Evolutionary conservation across 2,888 invertebrate species (phyloP).

Genomic region (Ypsolopha scabrella): DNA sequence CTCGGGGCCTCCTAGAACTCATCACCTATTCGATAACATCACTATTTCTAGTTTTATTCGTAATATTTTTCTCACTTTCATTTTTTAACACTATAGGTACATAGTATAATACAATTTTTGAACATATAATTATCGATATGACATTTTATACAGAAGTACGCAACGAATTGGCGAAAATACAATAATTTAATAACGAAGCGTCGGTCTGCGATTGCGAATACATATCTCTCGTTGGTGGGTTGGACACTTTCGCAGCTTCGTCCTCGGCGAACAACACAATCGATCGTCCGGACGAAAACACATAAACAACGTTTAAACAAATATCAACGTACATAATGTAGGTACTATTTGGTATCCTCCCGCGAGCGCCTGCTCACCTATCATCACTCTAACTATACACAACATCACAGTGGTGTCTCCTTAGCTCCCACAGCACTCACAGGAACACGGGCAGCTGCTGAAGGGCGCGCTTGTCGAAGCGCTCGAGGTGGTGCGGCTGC

Average conservation of each 20-base stretch:
- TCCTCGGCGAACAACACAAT: slow-evolving; percentile 27
- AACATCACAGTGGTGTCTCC: slow-evolving; percentile 45
- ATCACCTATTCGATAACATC: slow-evolving; percentile 60
- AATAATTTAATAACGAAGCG: slow-evolving; percentile 58
- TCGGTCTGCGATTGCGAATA: slow-evolving; percentile 45
- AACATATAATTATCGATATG: slow-evolving; percentile 70
- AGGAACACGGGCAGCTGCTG: slow-evolving; percentile 67
- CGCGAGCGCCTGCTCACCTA: slow-evolving; percentile 27
- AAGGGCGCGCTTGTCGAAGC: slow-evolving; percentile 63
- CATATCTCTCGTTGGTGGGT: slow-evolving; percentile 33
- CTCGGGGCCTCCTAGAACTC: slow-evolving; percentile 54
- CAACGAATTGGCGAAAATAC: slow-evolving; percentile 63
- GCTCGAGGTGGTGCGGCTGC: slow-evolving; percentile 50
- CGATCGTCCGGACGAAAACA: slow-evolving; percentile 51
- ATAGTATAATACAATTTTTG: slow-evolving; percentile 67
- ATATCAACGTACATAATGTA: slow-evolving; percentile 47
- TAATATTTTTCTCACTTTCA: slow-evolving; percentile 68
- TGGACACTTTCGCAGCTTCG: slow-evolving; percentile 9
- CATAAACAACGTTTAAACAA: slow-evolving; percentile 54
- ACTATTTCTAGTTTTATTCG: slow-evolving; percentile 64
- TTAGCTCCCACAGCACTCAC: slow-evolving; percentile 35
- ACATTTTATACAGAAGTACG: slow-evolving; percentile 65
- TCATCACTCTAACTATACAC: slow-evolving; percentile 35
- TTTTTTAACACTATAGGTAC: slow-evolving; percentile 65
- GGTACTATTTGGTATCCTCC: slow-evolving; percentile 56